Evolutionary conservation across 2,113 vertebrate species (phyloP), one percentile per base, ranked within the genome.

Genomic region (Budorcas taxicolor): DNA sequence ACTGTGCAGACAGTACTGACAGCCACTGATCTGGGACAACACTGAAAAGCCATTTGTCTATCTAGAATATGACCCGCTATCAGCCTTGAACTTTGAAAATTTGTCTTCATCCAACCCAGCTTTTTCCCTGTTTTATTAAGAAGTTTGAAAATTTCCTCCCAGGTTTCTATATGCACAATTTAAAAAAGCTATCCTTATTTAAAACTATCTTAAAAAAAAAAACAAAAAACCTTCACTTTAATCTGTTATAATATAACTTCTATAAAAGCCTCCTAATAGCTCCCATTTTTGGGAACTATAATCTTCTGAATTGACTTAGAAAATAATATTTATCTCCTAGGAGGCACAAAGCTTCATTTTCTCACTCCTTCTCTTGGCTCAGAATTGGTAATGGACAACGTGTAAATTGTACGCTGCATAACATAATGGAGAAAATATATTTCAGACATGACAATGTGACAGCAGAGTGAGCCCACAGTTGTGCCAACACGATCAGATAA

Each of bases 261-360:
- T 83, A 89, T 55, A 60, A 96, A 94, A 52, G 0, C 5, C 6
- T 80, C 12, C 45, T 76, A 81, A 29, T 89, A 50, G 58, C 40
- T 58, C 23, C 85, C 78, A 83, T 86, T 40, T 96, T 88, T 87
- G 82, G 60, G 3, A 94, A 67, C 31, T 80, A 43, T 90, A 96
- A 67, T 78, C 25, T 90, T 87, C 80, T 91, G 71, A 96, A 86
- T 91, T 91, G 57, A 90, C 43, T 97, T 86, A 71, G 47, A 76
- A 96, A 95, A 90, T 95, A 25, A 10, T 78, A 78, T 76, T 95
- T 93, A 94, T 95, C 93, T 95, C 81, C 55, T 89, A 17, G 40
- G 64, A 95, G 67, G 90, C 3, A 92, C 6, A 76, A 45, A 64
- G 0, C 36, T 96, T 94, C n/a, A n/a, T 83, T 96, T 97, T 67